Conservation (phyloP, 2,888 invertebrate genomes). For the Aleiodes leptofemur region DNA sequence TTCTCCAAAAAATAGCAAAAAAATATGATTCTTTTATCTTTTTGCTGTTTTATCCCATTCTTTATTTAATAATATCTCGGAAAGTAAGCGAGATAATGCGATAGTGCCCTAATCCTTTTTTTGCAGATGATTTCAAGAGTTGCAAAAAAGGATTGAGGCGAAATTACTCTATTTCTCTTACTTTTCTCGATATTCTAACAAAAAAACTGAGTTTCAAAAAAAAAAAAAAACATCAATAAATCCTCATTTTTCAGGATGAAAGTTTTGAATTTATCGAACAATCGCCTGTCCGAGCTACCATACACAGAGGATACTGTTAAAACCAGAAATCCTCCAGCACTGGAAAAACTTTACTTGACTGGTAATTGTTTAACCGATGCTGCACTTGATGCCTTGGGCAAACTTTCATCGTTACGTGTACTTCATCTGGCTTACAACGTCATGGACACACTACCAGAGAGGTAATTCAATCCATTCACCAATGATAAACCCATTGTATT, state of each 20-base stretch:
- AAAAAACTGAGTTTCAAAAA: not conserved
- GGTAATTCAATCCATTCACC: constrained; percentile 62
- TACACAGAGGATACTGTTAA: constrained; percentile 77
- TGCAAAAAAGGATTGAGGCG: no score
- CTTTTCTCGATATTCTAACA: no score
- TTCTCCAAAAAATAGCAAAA: no score
- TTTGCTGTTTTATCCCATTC: no score
- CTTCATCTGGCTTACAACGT: constrained; percentile 89
- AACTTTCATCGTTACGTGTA: constrained; percentile 81
- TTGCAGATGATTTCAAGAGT: no score
- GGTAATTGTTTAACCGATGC: constrained; percentile 87
- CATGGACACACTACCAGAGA: constrained; percentile 84
- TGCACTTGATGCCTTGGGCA: constrained; percentile 81
- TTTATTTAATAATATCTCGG: no score
- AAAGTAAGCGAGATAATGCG: no score
- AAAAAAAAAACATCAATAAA: not conserved
- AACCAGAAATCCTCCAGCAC: constrained; percentile 67
- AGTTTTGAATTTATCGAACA: constrained; percentile 87
- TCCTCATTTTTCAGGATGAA: constrained; percentile 76
- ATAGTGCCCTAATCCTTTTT: no score
- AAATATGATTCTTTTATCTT: no score
- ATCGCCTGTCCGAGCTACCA: constrained; percentile 84
- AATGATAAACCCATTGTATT: not conserved
- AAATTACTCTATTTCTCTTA: no score
- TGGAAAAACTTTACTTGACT: constrained; percentile 84